These are phyloP conservation scores for Aquatica leii DNA, from an alignment of 2,888 invertebrate species.

Conservation along the genomic window DNA sequence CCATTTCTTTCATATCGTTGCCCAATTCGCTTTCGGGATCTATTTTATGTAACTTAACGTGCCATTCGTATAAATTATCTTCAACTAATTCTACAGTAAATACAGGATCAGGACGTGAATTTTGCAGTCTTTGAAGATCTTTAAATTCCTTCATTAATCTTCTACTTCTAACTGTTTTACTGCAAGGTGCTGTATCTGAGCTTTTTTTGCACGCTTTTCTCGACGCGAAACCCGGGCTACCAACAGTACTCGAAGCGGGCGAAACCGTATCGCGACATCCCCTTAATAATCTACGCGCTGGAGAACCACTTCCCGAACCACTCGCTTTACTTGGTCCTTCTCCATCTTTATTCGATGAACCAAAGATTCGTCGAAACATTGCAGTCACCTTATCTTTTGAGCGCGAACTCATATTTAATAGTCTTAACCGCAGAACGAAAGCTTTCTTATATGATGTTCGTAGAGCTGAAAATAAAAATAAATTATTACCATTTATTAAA, in stretches of 20 bases:
- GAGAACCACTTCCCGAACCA: conserved; percentile 63
- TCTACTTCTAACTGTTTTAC: conserved; percentile 74
- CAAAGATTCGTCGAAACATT: conserved; percentile 80
- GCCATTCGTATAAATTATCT: conserved; percentile 89
- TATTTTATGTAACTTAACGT: conserved; percentile 80
- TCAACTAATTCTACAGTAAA: conserved; percentile 87
- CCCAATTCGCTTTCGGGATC: conserved; percentile 86
- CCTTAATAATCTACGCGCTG: conserved; percentile 55
- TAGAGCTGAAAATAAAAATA: background rate
- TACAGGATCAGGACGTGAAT: conserved; percentile 73
- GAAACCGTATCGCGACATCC: conserved; percentile 58
- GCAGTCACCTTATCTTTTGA: conserved; percentile 85
- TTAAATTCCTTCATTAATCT: conserved; percentile 87
- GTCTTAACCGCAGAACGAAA: background rate
- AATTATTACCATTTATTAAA: background rate
- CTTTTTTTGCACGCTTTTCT: conserved; percentile 48
- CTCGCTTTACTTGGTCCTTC: conserved; percentile 67
- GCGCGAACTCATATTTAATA: conserved; percentile 73
- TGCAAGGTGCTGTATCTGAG: conserved; percentile 61
- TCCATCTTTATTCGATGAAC: conserved; percentile 73
- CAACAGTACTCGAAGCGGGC: conserved; percentile 58
- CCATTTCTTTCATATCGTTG: conserved; percentile 81
- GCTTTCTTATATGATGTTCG: background rate
- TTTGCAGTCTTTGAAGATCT: conserved; percentile 79
- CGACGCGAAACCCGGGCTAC: conserved; percentile 62